Percentiles rank a stretch among this genome's conserved stretches.
phyloP scores from a whole-genome alignment of 1,140 invertebrate species.

The Heliconius nattereri region DNA sequence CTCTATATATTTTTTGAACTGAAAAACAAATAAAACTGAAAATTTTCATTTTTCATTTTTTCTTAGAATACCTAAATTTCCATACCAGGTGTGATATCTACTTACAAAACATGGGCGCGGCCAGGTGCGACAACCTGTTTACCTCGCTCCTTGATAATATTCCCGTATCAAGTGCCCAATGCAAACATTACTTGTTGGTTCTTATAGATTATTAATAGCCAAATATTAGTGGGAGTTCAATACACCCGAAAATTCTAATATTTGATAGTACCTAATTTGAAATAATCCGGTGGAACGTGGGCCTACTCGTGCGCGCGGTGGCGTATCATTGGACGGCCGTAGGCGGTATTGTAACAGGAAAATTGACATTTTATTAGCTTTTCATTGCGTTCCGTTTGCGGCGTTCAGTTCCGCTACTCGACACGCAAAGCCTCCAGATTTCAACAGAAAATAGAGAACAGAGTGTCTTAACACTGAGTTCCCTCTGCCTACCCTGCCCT shows the following conservation, averaged over 20 bases:
- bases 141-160: conserved; percentile 56
- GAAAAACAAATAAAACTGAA: background rate
- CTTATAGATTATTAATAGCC: conserved; percentile 60
- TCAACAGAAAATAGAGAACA: too few relatives aligned
- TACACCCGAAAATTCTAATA: conserved; percentile 54
- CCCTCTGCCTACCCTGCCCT: too few relatives aligned
- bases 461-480: too few relatives aligned
- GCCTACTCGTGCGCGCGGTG: conserved; percentile 18
- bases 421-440: too few relatives aligned
- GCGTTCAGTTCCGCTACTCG: too few relatives aligned
- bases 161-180: conserved; percentile 69
- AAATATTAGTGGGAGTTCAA: conserved; percentile 56
- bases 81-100: conserved; percentile 43
- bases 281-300: conserved; percentile 13
- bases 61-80: background rate
- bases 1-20: background rate
- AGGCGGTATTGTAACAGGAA: background rate
- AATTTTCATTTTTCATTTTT: background rate
- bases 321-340: background rate
- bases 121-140: conserved; percentile 64
- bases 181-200: conserved; percentile 68
- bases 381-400: background rate
- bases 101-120: conserved; percentile 38
- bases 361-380: background rate
- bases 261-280: conserved; percentile 35